phyloP scores from a whole-genome alignment of 2,888 invertebrate genomes.

The Heliconius erato region DNA sequence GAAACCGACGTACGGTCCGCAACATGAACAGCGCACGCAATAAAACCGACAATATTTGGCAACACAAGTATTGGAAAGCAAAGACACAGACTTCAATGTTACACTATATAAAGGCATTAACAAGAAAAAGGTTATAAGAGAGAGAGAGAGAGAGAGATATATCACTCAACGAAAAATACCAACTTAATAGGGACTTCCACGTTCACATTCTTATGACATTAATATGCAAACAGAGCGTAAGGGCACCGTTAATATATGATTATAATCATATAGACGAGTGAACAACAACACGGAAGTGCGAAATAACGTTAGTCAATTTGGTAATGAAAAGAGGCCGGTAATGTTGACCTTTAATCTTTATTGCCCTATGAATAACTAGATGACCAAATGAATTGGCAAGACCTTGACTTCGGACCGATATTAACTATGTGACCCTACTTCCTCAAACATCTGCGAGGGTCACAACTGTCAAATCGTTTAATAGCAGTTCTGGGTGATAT shows the following conservation, averaged over 20 bases:
- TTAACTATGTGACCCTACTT: constrained; percentile 82
- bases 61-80: constrained; percentile 76
- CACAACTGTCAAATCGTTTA: constrained; percentile 71
- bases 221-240: constrained; percentile 75
- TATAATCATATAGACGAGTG: constrained; percentile 42
- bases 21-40: constrained; percentile 55
- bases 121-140: constrained; percentile 60
- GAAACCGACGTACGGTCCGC: constrained; percentile 53
- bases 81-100: constrained; percentile 70
- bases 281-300: constrained; percentile 45
- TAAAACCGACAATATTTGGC: constrained; percentile 71
- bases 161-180: constrained; percentile 82
- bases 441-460: constrained; percentile 75
- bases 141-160: constrained; percentile 51
- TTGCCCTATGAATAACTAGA: constrained; percentile 80
- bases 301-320: constrained; percentile 53
- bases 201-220: constrained; percentile 77
- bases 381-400: constrained; percentile 80
- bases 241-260: constrained; percentile 52
- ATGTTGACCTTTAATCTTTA: constrained; percentile 74
- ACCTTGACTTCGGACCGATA: constrained; percentile 83
- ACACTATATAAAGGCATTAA: constrained; percentile 72
- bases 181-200: constrained; percentile 71
- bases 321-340: constrained; percentile 67
- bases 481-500: constrained; percentile 25